Percentiles rank a stretch among this genome's conserved stretches.
Evolutionary conservation across 2,113 vertebrate species (phyloP).

Genomic region (Chloroceryle aenea): DNA sequence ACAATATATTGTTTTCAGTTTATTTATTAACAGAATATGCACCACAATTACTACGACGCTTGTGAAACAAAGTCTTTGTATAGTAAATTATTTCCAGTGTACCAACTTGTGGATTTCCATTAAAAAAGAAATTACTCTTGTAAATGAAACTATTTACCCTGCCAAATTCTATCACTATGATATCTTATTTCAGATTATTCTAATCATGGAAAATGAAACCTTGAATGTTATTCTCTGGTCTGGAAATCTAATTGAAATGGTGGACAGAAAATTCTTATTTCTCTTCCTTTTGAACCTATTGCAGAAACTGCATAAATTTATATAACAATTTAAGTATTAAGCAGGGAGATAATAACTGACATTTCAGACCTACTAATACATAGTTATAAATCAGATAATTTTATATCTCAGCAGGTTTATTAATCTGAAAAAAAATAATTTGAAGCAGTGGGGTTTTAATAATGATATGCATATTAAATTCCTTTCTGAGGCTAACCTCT

Average conservation of each 20-base stretch:
- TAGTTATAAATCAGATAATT: constrained; percentile 70
- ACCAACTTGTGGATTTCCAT: neutral
- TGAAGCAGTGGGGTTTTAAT: constrained; percentile 60
- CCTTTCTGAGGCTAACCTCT: constrained; percentile 41
- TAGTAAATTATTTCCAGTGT: neutral
- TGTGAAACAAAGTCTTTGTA: neutral
- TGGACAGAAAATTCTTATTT: constrained; percentile 22
- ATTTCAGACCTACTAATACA: constrained; percentile 62
- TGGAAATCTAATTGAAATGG: constrained; percentile 20
- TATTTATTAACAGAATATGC: neutral
- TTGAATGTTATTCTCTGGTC: neutral
- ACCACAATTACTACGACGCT: neutral
- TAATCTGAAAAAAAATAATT: constrained; percentile 64
- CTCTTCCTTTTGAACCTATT: constrained; percentile 32
- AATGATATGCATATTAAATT: constrained; percentile 65
- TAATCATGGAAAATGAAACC: neutral
- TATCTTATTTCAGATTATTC: constrained; percentile 26
- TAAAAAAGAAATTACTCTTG: constrained; percentile 18
- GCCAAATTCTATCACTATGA: neutral
- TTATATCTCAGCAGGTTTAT: constrained; percentile 64
- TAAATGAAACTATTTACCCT: constrained; percentile 14
- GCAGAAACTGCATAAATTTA: constrained; percentile 61
- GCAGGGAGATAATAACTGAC: constrained; percentile 61
- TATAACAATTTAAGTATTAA: constrained; percentile 59
- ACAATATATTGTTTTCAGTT: neutral